Evolutionary conservation across 37 sponge, comb jelly and placozoan genomes (phyloP).

Genomic region (Lycopodina hypogea): DNA sequence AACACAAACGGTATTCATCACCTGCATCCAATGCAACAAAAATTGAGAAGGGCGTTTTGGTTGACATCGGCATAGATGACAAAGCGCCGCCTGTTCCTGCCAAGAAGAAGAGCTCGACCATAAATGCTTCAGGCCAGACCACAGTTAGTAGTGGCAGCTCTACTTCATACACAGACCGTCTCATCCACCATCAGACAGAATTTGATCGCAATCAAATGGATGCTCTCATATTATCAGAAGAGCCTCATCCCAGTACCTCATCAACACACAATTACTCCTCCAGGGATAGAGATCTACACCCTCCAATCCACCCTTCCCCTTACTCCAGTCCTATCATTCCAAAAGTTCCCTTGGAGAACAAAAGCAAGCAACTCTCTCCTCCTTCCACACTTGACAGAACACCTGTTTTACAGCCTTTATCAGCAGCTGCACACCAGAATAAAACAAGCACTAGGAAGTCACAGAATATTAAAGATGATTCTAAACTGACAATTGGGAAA

Average conservation of each 20-base stretch:
- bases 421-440: not conserved
- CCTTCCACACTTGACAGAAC: slow-evolving; percentile 29
- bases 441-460: not conserved
- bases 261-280: not conserved
- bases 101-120: slow-evolving; percentile 22
- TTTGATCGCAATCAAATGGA: not conserved
- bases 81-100: slow-evolving; percentile 46
- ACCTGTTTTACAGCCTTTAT: slow-evolving; percentile 20
- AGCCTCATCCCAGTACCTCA: not conserved
- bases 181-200: no score
- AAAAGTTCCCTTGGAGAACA: not conserved
- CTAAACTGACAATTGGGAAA: not conserved
- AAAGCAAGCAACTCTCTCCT: slow-evolving; percentile 20
- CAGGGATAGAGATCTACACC: not conserved
- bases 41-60: slow-evolving; percentile 56
- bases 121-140: not conserved
- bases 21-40: not conserved
- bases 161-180: not conserved
- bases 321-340: slow-evolving; percentile 36
- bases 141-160: not conserved
- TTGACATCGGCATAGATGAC: slow-evolving; percentile 54
- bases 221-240: not conserved
- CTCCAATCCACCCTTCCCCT: slow-evolving; percentile 5
- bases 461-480: not conserved
- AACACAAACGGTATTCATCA: not conserved